These are phyloP conservation scores for Actinemys pallida DNA, from an alignment of 2,113 vertebrate species.

Conservation along the genomic window DNA sequence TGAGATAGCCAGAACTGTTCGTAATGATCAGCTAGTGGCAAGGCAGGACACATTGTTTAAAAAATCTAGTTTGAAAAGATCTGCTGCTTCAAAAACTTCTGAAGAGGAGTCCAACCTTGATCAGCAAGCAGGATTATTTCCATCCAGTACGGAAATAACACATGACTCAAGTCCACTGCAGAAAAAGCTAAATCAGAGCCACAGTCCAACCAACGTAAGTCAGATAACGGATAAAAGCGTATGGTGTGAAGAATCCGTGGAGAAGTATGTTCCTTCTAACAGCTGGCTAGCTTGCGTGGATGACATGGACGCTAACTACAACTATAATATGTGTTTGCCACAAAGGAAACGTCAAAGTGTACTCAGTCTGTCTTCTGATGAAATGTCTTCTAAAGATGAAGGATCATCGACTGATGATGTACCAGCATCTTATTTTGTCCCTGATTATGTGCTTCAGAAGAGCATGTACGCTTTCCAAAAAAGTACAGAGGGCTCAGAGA, in stretches of 20 bases:
- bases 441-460: constrained; percentile 75
- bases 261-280: constrained; percentile 45
- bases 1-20: constrained; percentile 25
- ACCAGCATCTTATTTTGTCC: constrained; percentile 66
- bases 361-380: constrained; percentile 74
- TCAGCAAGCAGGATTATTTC: constrained; percentile 53
- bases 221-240: constrained; percentile 43
- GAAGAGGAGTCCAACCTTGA: constrained; percentile 32
- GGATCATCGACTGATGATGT: constrained; percentile 58
- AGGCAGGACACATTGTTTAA: constrained; percentile 49
- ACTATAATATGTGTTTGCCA: constrained; percentile 8
- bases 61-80: constrained; percentile 52
- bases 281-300: constrained; percentile 67
- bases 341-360: constrained; percentile 57
- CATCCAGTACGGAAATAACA: constrained; percentile 51
- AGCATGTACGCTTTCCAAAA: constrained; percentile 61
- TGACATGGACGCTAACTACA: constrained; percentile 23
- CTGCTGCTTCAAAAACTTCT: constrained; percentile 29
- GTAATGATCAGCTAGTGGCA: constrained; percentile 20
- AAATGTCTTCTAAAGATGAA: constrained; percentile 67
- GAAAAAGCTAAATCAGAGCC: constrained; percentile 58
- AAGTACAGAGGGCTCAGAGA: constrained; percentile 40
- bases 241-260: constrained; percentile 62
- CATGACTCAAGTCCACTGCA: constrained; percentile 50
- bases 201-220: neutral